These are phyloP conservation scores for Nephila pilipes DNA, from an alignment of 1,140 invertebrate genomes.

Conservation along the genomic window DNA sequence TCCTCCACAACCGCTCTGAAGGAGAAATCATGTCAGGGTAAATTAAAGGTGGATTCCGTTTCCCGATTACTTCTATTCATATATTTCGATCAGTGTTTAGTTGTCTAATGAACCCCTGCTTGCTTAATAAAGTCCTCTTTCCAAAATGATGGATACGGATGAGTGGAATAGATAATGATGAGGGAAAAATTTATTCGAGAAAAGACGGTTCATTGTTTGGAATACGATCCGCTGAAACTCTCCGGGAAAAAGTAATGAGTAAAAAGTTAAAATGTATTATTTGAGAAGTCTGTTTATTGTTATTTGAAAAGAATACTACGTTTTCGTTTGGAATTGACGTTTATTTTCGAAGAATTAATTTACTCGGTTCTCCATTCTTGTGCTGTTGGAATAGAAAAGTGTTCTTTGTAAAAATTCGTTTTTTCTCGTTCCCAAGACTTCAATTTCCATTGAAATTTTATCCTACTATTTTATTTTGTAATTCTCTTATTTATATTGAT, in stretches of 20 bases:
- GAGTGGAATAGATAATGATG: neutral
- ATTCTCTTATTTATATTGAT: no score
- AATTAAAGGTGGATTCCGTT: slow-evolving; percentile 34
- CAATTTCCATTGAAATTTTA: no score
- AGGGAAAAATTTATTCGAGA: neutral
- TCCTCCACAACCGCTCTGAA: neutral
- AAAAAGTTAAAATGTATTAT: neutral
- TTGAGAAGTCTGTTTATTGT: neutral
- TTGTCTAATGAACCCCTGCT: slow-evolving; percentile 33
- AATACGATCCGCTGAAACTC: neutral
- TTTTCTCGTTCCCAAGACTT: neutral
- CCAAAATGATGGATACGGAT: neutral
- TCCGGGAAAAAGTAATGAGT: neutral
- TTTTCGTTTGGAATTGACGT: neutral
- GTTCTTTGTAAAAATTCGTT: neutral
- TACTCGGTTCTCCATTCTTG: neutral
- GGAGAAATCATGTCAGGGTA: slow-evolving; percentile 25
- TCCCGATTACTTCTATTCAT: slow-evolving; percentile 35
- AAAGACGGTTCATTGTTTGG: neutral
- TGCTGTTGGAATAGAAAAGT: neutral
- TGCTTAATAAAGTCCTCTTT: neutral
- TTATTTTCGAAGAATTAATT: neutral
- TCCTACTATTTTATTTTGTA: no score
- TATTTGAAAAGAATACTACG: neutral
- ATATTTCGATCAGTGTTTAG: slow-evolving; percentile 27